These are phyloP conservation scores for Drosophila virilis DNA, from an alignment of 1,140 invertebrate species.

Conservation along the genomic window DNA sequence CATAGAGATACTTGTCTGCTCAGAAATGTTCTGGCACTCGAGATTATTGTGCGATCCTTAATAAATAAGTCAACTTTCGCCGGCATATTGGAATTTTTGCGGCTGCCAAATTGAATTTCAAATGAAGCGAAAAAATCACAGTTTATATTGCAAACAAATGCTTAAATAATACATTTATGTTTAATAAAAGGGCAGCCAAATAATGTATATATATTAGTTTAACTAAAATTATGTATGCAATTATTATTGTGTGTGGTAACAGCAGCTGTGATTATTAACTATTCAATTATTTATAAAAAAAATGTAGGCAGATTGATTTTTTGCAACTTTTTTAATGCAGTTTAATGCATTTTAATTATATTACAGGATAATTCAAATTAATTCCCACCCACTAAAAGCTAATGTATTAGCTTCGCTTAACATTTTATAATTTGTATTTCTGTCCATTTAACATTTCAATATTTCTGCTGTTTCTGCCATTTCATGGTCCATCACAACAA, in stretches of 20 bases:
- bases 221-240: not conserved
- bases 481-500: not conserved
- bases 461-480: not conserved
- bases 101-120: conserved; percentile 1
- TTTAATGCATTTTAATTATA: too few relatives aligned
- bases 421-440: too few relatives aligned
- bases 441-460: not conserved
- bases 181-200: not conserved
- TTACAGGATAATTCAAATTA: too few relatives aligned
- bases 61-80: conserved; percentile 47
- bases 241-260: too few relatives aligned
- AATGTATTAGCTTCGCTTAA: too few relatives aligned
- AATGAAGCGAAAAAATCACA: not conserved
- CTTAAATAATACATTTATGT: not conserved
- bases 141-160: conserved; percentile 3
- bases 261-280: too few relatives aligned
- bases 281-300: too few relatives aligned
- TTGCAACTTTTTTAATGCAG: too few relatives aligned
- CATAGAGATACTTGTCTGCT: conserved; percentile 16
- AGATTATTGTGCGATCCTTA: conserved; percentile 39
- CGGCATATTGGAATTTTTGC: conserved; percentile 20
- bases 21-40: conserved; percentile 17
- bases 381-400: too few relatives aligned
- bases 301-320: too few relatives aligned
- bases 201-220: not conserved